Evolutionary conservation across 1,140 invertebrate genomes (phyloP).

Genomic region (Drosophila kanapiae): DNA sequence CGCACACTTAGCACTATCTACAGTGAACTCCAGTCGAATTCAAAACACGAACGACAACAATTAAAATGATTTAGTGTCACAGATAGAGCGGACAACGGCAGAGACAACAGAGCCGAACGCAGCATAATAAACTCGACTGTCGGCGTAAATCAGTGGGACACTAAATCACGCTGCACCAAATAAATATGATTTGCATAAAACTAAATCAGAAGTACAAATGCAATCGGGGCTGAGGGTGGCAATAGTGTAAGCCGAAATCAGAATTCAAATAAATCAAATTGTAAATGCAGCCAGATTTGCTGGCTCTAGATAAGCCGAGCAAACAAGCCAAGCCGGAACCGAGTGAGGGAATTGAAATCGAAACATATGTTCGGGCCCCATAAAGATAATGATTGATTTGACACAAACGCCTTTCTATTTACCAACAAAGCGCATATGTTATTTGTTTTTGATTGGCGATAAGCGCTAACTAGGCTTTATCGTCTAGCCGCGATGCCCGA

Average conservation of each 20-base stretch:
- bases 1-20: conserved; percentile 46
- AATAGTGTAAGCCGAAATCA: conserved; percentile 27
- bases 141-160: conserved; percentile 74
- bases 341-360: conserved; percentile 41
- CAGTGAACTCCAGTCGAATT: conserved; percentile 46
- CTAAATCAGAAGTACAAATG: conserved; percentile 61
- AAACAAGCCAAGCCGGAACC: not conserved
- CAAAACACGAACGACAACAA: conserved; percentile 81
- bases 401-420: conserved; percentile 42
- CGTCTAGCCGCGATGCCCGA: conserved; percentile 55
- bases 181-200: conserved; percentile 83
- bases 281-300: conserved; percentile 61
- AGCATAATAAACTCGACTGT: conserved; percentile 76
- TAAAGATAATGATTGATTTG: conserved; percentile 80
- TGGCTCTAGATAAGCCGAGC: conserved; percentile 46
- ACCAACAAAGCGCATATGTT: conserved; percentile 51
- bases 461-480: conserved; percentile 69
- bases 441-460: conserved; percentile 71
- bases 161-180: conserved; percentile 79
- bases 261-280: conserved; percentile 66
- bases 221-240: not conserved
- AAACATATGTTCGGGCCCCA: conserved; percentile 64
- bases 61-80: conserved; percentile 81
- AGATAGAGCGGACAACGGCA: too few relatives aligned
- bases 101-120: conserved; percentile 20